A percentile compares a stretch with the other conserved stretches of the same genome.
Conservation (phyloP, 2,113 vertebrate species). For the Tupaia tana region DNA sequence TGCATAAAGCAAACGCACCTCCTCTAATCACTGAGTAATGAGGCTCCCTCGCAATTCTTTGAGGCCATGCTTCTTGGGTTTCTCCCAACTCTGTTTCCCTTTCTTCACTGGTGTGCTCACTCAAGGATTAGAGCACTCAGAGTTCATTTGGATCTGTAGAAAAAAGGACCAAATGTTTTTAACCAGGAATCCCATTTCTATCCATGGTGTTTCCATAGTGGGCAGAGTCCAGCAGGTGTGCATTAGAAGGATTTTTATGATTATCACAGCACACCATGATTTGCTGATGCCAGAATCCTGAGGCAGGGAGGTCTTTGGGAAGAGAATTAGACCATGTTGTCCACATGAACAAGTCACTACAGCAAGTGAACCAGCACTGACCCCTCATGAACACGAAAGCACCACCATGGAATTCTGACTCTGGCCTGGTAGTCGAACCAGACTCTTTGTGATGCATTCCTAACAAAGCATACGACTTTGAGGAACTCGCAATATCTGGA, state of each 20-base stretch:
- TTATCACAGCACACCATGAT: neutral
- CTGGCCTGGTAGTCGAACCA: neutral
- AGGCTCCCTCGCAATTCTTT: neutral
- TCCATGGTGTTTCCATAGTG: neutral
- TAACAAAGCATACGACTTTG: neutral
- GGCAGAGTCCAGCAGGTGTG: neutral
- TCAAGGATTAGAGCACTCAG: neutral
- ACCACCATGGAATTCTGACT: neutral
- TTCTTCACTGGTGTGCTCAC: neutral
- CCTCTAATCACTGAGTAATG: rapidly evolving
- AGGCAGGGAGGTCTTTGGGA: neutral
- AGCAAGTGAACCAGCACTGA: neutral
- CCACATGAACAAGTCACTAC: neutral
- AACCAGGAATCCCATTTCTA: neutral
- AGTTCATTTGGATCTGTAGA: neutral
- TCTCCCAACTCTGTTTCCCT: neutral
- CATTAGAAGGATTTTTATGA: neutral
- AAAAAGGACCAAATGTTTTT: neutral
- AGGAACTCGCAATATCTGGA: neutral
- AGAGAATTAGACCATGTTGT: neutral
- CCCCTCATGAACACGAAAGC: neutral
- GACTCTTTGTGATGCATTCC: neutral
- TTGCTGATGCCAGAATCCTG: neutral
- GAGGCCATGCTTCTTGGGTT: neutral
- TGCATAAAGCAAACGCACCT: neutral